Conservation (phyloP, 2,113 vertebrate genomes). For the Rhynchopsitta pachyrhyncha region DNA sequence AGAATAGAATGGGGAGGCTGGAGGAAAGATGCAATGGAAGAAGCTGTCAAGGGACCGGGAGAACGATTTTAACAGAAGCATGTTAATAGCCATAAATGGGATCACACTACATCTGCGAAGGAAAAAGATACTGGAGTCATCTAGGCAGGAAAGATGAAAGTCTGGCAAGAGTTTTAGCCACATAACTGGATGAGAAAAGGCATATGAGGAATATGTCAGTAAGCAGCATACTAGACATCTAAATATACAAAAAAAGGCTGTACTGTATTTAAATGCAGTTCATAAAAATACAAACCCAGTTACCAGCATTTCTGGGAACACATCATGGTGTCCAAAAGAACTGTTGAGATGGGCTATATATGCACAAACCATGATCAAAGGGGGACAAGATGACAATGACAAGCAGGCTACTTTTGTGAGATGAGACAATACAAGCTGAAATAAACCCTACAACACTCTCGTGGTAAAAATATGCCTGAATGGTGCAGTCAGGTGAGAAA, state of each 20-base stretch:
- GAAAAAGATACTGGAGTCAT: not conserved
- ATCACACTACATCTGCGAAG: not conserved
- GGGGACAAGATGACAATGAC: not conserved
- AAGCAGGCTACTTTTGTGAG: not conserved
- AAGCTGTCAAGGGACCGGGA: not conserved
- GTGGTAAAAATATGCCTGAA: not conserved
- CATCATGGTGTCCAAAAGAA: not conserved
- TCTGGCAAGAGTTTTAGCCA: not conserved
- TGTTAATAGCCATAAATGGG: not conserved
- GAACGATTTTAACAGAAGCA: not conserved
- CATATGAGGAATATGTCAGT: fast-evolving
- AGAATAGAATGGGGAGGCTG: not conserved
- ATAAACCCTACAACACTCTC: not conserved
- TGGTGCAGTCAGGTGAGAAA: not conserved
- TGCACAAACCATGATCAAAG: not conserved
- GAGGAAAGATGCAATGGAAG: not conserved
- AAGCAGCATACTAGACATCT: not conserved
- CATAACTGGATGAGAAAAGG: not conserved
- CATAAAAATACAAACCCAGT: not conserved
- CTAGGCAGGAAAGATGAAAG: not conserved
- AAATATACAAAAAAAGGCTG: not conserved
- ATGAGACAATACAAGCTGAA: not conserved
- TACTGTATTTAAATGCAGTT: not conserved
- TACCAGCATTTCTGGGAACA: not conserved
- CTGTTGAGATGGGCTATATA: not conserved